Conservation (phyloP, 1,140 invertebrate species). For the Heliothis virescens region DNA sequence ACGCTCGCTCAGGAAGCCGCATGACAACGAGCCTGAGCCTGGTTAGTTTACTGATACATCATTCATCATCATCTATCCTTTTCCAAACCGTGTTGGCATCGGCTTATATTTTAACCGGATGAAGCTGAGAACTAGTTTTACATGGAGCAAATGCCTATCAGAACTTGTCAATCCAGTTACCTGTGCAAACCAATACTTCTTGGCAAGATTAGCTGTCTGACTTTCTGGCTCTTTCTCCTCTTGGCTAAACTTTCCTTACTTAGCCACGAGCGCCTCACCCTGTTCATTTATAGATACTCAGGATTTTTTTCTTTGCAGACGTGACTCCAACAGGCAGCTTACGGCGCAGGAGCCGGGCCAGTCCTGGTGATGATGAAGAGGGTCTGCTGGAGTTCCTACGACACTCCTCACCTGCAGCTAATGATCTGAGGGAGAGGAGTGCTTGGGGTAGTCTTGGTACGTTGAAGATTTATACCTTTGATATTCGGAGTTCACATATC, state of each 20-base stretch:
- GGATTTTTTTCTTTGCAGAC: conserved; percentile 84
- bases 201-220: too few relatives aligned
- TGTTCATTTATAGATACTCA: background rate
- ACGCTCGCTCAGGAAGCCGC: conserved; percentile 69
- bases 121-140: too few relatives aligned
- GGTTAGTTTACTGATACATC: conserved; percentile 78
- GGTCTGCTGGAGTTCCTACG: conserved; percentile 95
- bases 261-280: too few relatives aligned
- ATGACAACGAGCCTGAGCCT: conserved; percentile 88
- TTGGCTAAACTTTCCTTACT: too few relatives aligned
- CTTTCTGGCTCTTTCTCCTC: too few relatives aligned
- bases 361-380: conserved; percentile 94
- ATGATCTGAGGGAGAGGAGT: conserved; percentile 91
- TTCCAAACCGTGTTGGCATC: too few relatives aligned
- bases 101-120: too few relatives aligned
- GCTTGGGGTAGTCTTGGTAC: conserved; percentile 94
- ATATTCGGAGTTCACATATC: too few relatives aligned
- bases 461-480: conserved; percentile 21
- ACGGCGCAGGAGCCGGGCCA: conserved; percentile 91
- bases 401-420: conserved; percentile 90
- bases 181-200: too few relatives aligned
- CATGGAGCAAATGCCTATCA: too few relatives aligned
- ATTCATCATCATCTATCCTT: too few relatives aligned
- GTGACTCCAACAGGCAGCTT: conserved; percentile 96
- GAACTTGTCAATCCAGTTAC: too few relatives aligned